These are phyloP conservation scores for Hydractinia echinata DNA, from an alignment of 30 jellyfish, hydroid and myxozoan species.

Conservation along the genomic window DNA sequence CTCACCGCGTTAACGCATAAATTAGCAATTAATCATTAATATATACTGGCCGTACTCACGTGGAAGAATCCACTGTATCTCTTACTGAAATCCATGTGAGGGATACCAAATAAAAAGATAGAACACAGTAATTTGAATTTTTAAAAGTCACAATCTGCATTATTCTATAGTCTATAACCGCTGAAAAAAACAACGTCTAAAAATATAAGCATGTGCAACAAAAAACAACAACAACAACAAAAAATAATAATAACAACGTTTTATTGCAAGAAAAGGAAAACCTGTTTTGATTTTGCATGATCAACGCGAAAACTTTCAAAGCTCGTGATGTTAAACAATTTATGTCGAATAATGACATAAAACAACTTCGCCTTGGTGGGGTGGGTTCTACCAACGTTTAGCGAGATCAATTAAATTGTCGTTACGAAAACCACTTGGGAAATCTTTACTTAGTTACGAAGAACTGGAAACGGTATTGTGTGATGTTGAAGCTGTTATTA, in stretches of 20 bases:
- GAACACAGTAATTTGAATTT: too few relatives aligned
- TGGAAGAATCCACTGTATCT: too few relatives aligned
- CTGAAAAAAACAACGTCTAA: too few relatives aligned
- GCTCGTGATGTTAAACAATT: constrained; percentile 31
- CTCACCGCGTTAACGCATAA: too few relatives aligned
- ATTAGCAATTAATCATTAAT: too few relatives aligned
- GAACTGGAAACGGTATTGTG: constrained; percentile 31
- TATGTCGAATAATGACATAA: background rate
- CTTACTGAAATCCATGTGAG: too few relatives aligned
- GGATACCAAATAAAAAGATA: too few relatives aligned
- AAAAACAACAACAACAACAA: too few relatives aligned
- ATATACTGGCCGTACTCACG: too few relatives aligned
- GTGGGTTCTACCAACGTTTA: constrained; percentile 35
- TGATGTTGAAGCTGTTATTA: constrained; percentile 27
- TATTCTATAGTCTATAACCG: too few relatives aligned
- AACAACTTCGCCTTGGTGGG: constrained; percentile 44
- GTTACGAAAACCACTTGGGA: constrained; percentile 13
- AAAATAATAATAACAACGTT: background rate
- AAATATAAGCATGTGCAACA: too few relatives aligned
- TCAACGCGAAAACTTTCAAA: constrained; percentile 45
- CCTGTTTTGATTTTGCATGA: constrained; percentile 16
- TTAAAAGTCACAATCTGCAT: too few relatives aligned
- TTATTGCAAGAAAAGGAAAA: constrained; percentile 22
- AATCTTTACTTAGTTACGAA: constrained; percentile 13
- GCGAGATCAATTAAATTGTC: constrained; percentile 30